Conservation (phyloP, 2,113 vertebrate genomes). For the Myrmecobius fasciatus region DNA sequence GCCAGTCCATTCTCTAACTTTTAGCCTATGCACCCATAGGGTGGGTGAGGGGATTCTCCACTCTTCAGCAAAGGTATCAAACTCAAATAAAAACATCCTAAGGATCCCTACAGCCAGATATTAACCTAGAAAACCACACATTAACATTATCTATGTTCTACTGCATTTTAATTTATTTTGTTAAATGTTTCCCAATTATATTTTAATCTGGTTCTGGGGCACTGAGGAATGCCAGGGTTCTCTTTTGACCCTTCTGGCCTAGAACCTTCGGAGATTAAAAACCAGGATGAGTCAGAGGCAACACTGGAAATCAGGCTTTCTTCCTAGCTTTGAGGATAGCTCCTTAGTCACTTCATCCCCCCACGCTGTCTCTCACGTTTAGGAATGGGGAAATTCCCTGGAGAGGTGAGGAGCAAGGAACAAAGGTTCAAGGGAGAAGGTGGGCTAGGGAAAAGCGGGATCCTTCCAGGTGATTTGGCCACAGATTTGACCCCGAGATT, state of each 20-base stretch:
- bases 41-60: background rate
- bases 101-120: background rate
- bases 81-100: background rate
- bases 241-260: background rate
- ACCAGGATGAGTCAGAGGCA: background rate
- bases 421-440: background rate
- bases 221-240: background rate
- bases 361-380: background rate
- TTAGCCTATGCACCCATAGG: background rate
- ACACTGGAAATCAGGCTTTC: background rate
- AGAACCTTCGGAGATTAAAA: background rate
- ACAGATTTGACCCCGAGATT: background rate
- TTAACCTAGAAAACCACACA: background rate
- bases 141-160: background rate
- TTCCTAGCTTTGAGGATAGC: background rate
- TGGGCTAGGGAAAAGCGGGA: background rate
- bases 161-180: background rate
- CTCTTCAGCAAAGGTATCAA: background rate
- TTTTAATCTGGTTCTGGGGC: background rate
- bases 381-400: background rate
- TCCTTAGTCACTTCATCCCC: background rate
- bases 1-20: background rate
- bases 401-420: background rate
- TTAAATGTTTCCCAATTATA: background rate
- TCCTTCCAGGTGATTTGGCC: background rate